phyloP scores from a whole-genome alignment of 2,888 invertebrate species.

The Phorcus lineatus region DNA sequence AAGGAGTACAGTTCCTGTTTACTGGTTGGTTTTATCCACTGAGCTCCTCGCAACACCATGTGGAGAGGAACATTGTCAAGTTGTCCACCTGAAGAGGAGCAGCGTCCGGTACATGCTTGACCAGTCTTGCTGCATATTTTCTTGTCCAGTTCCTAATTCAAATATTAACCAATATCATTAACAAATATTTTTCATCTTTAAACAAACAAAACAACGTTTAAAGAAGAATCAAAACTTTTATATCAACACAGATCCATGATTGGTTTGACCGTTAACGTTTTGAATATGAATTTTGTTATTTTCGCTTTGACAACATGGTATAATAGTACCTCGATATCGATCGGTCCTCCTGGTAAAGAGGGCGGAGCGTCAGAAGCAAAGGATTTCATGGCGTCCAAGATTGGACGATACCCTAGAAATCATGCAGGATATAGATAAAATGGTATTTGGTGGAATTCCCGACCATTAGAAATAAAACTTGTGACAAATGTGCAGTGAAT shows the following conservation, averaged over 20 bases:
- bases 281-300: too few species aligned
- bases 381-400: slow-evolving; percentile 87
- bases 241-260: too few species aligned
- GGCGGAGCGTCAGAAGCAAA: slow-evolving; percentile 77
- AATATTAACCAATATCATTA: too few species aligned
- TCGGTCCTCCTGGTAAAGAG: slow-evolving; percentile 30
- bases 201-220: too few species aligned
- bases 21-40: slow-evolving; percentile 62
- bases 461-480: too few species aligned
- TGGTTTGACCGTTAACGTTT: too few species aligned
- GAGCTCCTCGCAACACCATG: slow-evolving; percentile 50
- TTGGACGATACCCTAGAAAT: slow-evolving; percentile 82
- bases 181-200: too few species aligned
- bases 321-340: slow-evolving; percentile 66
- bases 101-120: slow-evolving; percentile 54
- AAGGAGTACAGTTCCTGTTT: slow-evolving; percentile 49
- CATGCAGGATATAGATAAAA: too few species aligned
- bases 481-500: too few species aligned
- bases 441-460: too few species aligned
- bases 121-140: slow-evolving; percentile 60
- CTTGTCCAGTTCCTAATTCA: slow-evolving; percentile 54
- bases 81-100: slow-evolving; percentile 28
- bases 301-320: too few species aligned
- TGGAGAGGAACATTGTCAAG: slow-evolving; percentile 39
- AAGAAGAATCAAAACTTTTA: too few species aligned